A percentile compares a stretch with the other conserved stretches of the same genome.
Conservation (phyloP, 2,113 vertebrate genomes). For the Cinclus cinclus region DNA sequence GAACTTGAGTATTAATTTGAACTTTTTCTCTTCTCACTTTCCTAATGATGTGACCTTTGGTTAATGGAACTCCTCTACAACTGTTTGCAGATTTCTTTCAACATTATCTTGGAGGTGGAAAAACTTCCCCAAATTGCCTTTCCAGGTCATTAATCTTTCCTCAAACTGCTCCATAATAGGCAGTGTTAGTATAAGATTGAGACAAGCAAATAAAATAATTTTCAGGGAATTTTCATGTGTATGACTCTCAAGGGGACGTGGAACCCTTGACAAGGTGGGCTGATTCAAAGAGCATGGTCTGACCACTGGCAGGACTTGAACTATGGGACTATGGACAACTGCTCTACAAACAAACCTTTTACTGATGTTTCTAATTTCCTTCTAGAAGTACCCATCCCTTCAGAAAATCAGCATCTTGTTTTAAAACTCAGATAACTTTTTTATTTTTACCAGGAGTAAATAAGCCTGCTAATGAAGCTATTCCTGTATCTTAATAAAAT, state of each 20-base stretch:
- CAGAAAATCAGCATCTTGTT: not conserved
- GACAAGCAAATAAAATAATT: not conserved
- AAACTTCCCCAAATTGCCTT: not conserved
- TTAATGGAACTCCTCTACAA: not conserved
- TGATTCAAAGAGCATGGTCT: not conserved
- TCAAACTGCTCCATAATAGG: not conserved
- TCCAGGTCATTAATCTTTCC: not conserved
- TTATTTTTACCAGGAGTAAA: not conserved
- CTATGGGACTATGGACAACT: not conserved
- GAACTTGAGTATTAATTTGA: not conserved
- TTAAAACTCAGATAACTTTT: not conserved
- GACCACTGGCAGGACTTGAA: not conserved
- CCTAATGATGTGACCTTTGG: not conserved
- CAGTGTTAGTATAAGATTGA: not conserved
- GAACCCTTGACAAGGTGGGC: not conserved
- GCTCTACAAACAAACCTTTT: not conserved
- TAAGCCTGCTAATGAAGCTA: not conserved
- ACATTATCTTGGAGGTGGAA: not conserved
- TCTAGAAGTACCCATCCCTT: not conserved
- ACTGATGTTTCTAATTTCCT: not conserved
- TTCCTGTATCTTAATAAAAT: not conserved
- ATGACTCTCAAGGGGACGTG: not conserved
- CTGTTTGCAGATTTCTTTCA: constrained; percentile 25
- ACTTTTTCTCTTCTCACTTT: not conserved
- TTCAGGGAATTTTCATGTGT: not conserved